These are phyloP conservation scores for Amblyjoppa proteus DNA, from an alignment of 2,888 invertebrate genomes.

Conservation along the genomic window DNA sequence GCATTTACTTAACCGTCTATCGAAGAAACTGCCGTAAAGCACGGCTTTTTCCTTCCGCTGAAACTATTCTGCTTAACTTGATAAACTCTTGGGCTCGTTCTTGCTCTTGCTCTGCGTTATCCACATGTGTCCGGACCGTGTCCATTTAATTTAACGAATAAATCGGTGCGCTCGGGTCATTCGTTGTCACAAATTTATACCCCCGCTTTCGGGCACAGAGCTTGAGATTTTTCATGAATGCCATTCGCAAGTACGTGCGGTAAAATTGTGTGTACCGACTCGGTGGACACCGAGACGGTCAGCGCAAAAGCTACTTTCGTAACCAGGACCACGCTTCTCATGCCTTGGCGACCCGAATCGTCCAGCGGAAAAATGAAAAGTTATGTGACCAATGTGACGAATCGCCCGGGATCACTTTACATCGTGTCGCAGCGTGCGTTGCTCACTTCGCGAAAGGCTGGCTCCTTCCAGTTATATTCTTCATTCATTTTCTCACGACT, in stretches of 20 bases:
- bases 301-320: conserved; percentile 55
- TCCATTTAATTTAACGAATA: background rate
- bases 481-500: conserved; percentile 28
- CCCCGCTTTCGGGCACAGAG: background rate
- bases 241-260: background rate
- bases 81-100: conserved; percentile 15
- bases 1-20: conserved; percentile 18
- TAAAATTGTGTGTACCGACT: background rate
- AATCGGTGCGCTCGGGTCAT: background rate
- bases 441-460: conserved; percentile 24
- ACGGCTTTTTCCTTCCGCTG: background rate
- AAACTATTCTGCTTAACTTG: conserved; percentile 27
- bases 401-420: conserved; percentile 77
- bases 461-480: background rate
- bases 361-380: conserved; percentile 74
- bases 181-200: background rate
- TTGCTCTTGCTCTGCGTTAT: background rate
- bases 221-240: background rate
- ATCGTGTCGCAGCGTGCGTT: conserved; percentile 19
- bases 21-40: conserved; percentile 48
- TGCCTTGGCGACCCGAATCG: conserved; percentile 50
- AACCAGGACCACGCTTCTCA: conserved; percentile 54
- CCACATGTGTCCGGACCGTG: background rate
- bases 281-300: conserved; percentile 16
- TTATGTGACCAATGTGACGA: conserved; percentile 76